Evolutionary conservation across 2,113 vertebrate genomes (phyloP).

Genomic region (Gallinago jamesoni): DNA sequence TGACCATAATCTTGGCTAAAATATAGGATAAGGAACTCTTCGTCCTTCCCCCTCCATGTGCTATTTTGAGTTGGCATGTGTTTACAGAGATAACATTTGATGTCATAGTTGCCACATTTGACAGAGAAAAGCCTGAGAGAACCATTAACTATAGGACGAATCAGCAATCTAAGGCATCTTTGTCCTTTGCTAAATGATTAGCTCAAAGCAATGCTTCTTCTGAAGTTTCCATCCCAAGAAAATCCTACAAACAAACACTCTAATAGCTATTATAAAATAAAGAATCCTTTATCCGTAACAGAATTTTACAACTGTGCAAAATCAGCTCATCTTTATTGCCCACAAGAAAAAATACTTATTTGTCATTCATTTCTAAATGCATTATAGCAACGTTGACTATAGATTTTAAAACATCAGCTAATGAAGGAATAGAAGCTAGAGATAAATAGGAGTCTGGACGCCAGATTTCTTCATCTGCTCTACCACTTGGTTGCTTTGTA

Average conservation of each 20-base stretch:
- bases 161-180: conserved; percentile 63
- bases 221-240: conserved; percentile 44
- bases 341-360: neutral
- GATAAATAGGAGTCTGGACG: neutral
- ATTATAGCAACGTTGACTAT: neutral
- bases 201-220: conserved; percentile 53
- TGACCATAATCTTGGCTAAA: conserved; percentile 46
- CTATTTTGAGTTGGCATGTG: conserved; percentile 69
- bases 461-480: neutral
- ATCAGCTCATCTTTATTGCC: conserved; percentile 56
- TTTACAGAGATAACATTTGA: conserved; percentile 68
- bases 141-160: conserved; percentile 66
- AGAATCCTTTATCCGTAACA: conserved; percentile 23
- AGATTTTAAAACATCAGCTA: conserved; percentile 6
- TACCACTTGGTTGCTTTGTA: neutral
- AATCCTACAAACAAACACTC: conserved; percentile 58
- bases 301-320: conserved; percentile 51
- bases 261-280: conserved; percentile 67
- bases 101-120: conserved; percentile 65
- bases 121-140: conserved; percentile 67
- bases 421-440: neutral
- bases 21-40: conserved; percentile 47
- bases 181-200: conserved; percentile 71
- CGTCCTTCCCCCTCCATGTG: neutral
- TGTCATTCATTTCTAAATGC: conserved; percentile 12